Base-by-base conservation (phyloP, 1,140 invertebrate genomes). In the Hyphantria cunea region DNA sequence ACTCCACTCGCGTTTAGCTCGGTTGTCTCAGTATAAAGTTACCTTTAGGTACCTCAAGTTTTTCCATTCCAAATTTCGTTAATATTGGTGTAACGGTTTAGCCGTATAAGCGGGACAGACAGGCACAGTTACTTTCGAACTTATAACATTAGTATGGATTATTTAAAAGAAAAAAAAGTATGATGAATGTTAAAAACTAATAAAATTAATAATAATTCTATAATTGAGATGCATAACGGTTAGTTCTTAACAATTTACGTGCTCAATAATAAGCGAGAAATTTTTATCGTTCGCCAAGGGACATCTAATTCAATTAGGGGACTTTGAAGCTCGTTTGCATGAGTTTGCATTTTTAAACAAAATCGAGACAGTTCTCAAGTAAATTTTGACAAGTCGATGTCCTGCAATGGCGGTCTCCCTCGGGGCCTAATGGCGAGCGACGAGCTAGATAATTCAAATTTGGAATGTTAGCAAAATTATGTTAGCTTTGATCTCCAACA, bases 271-370 rank as follows among this genome's bases (percentile, higher is more conserved):
- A 78, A 70, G 56, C 59, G 74, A 70, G 72, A 80, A 84, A 84
- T 81, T 85, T 80, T 76, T 72, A 80, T 82, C 68, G 76, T 77
- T 78, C 75, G 70, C 70, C 78, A 80, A 80, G 75, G 75, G 74
- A 80, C 75, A 73, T 86, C 71, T 87, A 81, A 86, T 85, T 86
- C 70, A 89, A 86, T 89, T 83, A 84, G 68, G 65, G 68, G 73
- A 71, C 72, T 82, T 76, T 72, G 64, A 63, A 78, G 76, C 79
- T 86, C 82, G 83, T 89, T 86, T 87, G 84, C 86, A 87, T 89
- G 83, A 87, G 67, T 87, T 87, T 82, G 86, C 86, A 89, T 87
- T 87, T 89, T 84, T 82, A 82, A 86, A 53, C 70, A 70, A 74
- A 73, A 78, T 64, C 62, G 71, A 80, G 79, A 70, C 71, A 60